Conservation (phyloP, 2,888 invertebrate genomes). For the Dicranocentrus wangi region DNA sequence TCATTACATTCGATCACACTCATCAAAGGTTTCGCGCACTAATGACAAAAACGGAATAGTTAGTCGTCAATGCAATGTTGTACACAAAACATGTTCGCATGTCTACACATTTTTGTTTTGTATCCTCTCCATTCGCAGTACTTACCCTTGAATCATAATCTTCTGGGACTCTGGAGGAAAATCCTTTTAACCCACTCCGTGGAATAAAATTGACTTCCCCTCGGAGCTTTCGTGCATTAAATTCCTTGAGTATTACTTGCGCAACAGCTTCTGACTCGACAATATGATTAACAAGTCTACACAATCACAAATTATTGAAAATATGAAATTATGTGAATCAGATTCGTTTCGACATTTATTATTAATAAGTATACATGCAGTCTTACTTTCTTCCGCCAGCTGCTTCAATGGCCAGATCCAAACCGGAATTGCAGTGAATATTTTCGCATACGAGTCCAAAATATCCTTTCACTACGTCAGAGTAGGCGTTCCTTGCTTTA, state of each 20-base stretch:
- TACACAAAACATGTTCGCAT: no score
- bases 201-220: constrained; percentile 64
- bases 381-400: constrained; percentile 55
- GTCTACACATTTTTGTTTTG: no score
- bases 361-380: neutral
- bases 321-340: no score
- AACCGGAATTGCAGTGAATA: constrained; percentile 43
- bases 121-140: no score
- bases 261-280: constrained; percentile 51
- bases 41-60: no score
- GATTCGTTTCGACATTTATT: no score
- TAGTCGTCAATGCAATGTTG: no score
- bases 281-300: constrained; percentile 57
- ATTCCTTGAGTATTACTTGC: constrained; percentile 55
- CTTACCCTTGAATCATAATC: constrained; percentile 16
- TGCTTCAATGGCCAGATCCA: constrained; percentile 61
- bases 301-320: neutral
- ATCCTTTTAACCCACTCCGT: constrained; percentile 35
- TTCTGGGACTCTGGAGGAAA: no score
- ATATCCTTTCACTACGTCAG: constrained; percentile 51
- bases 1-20: constrained; percentile 5
- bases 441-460: constrained; percentile 64
- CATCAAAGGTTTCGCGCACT: constrained; percentile 25
- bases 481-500: neutral
- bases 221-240: constrained; percentile 52